Evolutionary conservation across 1,140 invertebrate genomes (phyloP).

Genomic region (Hypsibius dujardini): DNA sequence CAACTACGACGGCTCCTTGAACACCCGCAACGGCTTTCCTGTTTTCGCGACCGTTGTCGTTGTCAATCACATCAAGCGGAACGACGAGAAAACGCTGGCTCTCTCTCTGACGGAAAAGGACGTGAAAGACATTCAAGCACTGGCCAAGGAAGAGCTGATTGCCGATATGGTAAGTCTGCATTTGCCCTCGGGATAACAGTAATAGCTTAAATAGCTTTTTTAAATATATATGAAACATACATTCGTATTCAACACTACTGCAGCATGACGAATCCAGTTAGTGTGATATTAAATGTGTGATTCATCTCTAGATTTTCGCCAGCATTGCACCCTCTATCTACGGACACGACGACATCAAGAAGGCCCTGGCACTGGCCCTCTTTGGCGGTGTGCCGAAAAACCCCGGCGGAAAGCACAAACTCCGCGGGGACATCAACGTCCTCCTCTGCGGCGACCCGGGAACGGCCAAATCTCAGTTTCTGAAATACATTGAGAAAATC

Average conservation of each 20-base stretch:
- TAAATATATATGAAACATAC: conserved; percentile 17
- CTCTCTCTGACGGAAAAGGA: conserved; percentile 78
- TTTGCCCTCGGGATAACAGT: too few relatives aligned
- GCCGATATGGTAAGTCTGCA: conserved; percentile 47
- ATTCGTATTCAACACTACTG: not conserved
- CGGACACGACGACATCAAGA: conserved; percentile 90
- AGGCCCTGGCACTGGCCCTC: conserved; percentile 69
- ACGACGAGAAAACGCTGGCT: conserved; percentile 68
- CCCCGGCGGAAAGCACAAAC: conserved; percentile 80
- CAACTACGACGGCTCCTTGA: conserved; percentile 90
- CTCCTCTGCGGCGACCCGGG: conserved; percentile 93
- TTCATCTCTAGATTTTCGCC: conserved; percentile 48
- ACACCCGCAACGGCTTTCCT: conserved; percentile 75
- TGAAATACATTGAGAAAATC: conserved; percentile 79
- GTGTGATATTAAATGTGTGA: too few relatives aligned
- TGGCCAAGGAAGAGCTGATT: conserved; percentile 81
- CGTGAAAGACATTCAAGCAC: conserved; percentile 60
- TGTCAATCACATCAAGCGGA: conserved; percentile 84
- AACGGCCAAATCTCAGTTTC: conserved; percentile 94
- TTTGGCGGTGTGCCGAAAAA: conserved; percentile 96
- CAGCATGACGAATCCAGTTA: too few relatives aligned
- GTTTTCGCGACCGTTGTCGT: conserved; percentile 94
- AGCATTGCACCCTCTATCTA: conserved; percentile 96
- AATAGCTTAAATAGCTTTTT: not conserved
- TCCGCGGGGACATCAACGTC: conserved; percentile 91